Conservation (phyloP, 2,888 invertebrate genomes). For the Cerceris ruficornis region DNA sequence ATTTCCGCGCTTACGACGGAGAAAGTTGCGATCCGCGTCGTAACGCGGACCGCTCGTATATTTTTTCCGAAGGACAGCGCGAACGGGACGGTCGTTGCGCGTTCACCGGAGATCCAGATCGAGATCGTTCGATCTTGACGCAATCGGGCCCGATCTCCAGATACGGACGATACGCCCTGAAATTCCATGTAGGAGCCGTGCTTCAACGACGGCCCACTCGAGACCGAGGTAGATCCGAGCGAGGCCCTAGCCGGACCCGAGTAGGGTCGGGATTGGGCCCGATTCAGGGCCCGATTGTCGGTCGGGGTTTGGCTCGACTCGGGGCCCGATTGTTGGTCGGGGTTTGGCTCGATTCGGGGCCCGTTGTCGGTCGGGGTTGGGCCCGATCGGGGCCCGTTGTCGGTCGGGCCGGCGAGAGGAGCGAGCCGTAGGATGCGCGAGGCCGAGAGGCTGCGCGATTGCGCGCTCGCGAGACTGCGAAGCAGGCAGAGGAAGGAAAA, state of each 20-base stretch:
- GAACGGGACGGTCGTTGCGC: neutral
- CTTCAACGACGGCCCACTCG: neutral
- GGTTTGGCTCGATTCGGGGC: too few relatives aligned
- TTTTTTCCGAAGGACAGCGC: neutral
- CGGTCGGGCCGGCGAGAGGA: neutral
- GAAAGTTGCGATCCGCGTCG: neutral
- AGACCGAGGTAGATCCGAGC: too few relatives aligned
- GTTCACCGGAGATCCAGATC: neutral
- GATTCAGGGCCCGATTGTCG: too few relatives aligned
- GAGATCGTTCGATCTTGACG: neutral
- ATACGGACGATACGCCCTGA: neutral
- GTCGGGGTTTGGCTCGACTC: too few relatives aligned
- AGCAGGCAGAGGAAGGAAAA: slow-evolving; percentile 54
- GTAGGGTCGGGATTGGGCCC: too few relatives aligned
- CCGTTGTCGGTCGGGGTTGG: too few relatives aligned
- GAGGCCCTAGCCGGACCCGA: too few relatives aligned
- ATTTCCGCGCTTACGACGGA: neutral
- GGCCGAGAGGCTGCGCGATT: neutral
- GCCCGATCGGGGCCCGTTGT: too few relatives aligned
- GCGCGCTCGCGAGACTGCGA: neutral
- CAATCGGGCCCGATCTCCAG: neutral
- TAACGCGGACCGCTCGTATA: neutral
- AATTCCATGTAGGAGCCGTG: neutral
- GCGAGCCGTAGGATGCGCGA: slow-evolving; percentile 24
- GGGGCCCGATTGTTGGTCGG: too few relatives aligned